A percentile compares a stretch with the other conserved stretches of the same genome.
Conservation (phyloP, 2,113 vertebrate genomes). For the Nesoenas mayeri region DNA sequence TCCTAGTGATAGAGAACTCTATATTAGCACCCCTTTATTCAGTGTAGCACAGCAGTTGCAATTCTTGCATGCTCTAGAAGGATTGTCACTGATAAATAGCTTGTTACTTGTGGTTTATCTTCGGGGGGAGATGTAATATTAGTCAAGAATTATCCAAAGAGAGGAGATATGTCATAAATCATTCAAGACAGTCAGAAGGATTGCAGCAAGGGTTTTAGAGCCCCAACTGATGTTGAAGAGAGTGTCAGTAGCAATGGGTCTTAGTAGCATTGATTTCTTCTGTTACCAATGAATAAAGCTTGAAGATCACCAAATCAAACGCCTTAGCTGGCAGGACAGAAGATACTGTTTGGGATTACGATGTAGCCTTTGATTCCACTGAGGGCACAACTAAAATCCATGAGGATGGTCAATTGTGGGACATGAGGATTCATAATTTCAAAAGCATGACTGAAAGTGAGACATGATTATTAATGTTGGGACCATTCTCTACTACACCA, state of each 20-base stretch:
- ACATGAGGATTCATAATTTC: neutral
- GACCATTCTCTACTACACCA: neutral
- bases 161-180: neutral
- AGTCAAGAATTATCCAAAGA: neutral
- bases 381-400: neutral
- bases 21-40: neutral
- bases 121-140: neutral
- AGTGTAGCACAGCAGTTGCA: neutral
- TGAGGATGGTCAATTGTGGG: too few relatives aligned
- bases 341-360: neutral
- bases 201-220: neutral
- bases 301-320: neutral
- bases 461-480: neutral
- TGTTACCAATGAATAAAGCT: neutral
- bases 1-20: fast-evolving
- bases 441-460: neutral
- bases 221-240: neutral
- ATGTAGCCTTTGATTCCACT: neutral
- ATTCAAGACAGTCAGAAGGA: neutral
- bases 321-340: neutral
- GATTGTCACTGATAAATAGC: neutral
- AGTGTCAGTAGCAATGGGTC: neutral
- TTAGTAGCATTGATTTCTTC: neutral
- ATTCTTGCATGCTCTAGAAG: neutral
- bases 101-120: neutral